phyloP scores from a whole-genome alignment of 2,113 vertebrate species.

The Onychostruthus taczanowskii region DNA sequence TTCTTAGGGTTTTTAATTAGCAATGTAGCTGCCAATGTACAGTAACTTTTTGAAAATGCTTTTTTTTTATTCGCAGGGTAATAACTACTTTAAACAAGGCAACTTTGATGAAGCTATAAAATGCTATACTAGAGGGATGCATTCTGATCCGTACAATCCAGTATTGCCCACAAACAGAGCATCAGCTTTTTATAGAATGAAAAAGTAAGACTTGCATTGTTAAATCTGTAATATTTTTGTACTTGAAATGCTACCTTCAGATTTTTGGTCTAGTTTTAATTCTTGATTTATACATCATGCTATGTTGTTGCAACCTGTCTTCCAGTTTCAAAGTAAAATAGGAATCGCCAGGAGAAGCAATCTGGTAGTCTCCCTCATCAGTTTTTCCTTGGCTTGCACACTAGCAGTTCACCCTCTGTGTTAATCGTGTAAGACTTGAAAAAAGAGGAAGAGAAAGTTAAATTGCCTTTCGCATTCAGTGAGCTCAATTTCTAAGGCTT shows the following conservation, averaged over 20 bases:
- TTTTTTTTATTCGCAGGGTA: constrained; percentile 78
- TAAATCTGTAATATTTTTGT: not conserved
- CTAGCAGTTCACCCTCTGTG: not conserved
- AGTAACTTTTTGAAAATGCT: not conserved
- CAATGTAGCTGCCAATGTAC: not conserved
- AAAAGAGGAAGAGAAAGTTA: not conserved
- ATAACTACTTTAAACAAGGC: constrained; percentile 86
- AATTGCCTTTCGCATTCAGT: not conserved
- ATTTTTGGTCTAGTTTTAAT: not conserved
- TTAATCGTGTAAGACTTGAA: not conserved
- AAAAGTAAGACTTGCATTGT: constrained; percentile 80
- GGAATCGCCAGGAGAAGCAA: not conserved
- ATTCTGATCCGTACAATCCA: constrained; percentile 87
- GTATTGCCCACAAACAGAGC: constrained; percentile 92
- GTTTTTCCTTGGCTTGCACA: not conserved
- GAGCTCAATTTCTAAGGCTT: not conserved
- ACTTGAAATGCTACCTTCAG: not conserved
- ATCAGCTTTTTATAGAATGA: constrained; percentile 86
- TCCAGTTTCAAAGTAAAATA: not conserved
- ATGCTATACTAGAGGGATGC: constrained; percentile 92
- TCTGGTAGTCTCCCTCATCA: not conserved
- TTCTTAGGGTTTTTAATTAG: not conserved
- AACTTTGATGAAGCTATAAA: constrained; percentile 90
- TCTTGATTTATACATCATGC: not conserved
- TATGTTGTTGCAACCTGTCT: not conserved